These are phyloP conservation scores for Chesias legatella DNA, from an alignment of 2,888 invertebrate genomes.

Conservation along the genomic window DNA sequence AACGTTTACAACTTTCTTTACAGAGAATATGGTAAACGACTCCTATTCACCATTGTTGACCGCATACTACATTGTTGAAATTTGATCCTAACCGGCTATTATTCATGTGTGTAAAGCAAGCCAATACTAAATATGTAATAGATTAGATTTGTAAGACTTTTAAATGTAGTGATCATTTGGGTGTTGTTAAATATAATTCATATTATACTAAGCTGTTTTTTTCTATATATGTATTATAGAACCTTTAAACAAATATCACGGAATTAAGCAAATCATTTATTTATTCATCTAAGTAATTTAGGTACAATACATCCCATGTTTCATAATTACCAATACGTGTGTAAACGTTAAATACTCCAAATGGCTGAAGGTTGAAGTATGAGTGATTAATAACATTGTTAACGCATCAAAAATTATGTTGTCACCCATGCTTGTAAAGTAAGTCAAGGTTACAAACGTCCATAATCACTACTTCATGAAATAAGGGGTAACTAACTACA, in stretches of 20 bases:
- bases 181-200: no score
- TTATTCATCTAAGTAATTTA: no score
- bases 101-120: slow-evolving; percentile 5
- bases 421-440: slow-evolving; percentile 17
- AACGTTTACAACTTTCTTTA: slow-evolving; percentile 51
- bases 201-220: no score
- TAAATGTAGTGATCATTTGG: no score
- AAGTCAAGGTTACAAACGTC: slow-evolving; percentile 26
- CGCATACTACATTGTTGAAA: slow-evolving; percentile 35
- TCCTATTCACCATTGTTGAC: slow-evolving; percentile 44
- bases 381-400: slow-evolving; percentile 14
- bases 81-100: slow-evolving; percentile 20
- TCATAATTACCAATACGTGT: not conserved
- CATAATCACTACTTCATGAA: no score
- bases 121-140: no score
- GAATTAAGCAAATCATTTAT: no score
- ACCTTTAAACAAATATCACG: no score
- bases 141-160: no score
- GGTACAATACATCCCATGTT: no score
- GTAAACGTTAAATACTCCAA: not conserved
- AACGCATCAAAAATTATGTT: slow-evolving; percentile 20
- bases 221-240: no score
- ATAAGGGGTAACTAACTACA: no score
- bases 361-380: not conserved
- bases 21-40: slow-evolving; percentile 48